These are phyloP conservation scores for Apotomis capreana DNA, from an alignment of 2,888 invertebrate species.

Conservation along the genomic window DNA sequence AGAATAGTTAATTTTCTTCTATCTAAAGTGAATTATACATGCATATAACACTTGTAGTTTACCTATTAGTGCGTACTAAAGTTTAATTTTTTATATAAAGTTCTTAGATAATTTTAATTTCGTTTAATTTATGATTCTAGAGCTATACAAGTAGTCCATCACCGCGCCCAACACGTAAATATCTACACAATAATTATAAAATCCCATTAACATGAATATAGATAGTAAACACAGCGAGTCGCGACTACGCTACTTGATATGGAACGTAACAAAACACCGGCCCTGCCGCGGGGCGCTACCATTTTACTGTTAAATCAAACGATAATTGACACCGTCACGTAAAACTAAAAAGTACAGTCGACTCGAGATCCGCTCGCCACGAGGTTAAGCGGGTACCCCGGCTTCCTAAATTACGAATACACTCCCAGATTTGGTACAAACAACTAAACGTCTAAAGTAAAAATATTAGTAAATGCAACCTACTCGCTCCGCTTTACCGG, in stretches of 20 bases:
- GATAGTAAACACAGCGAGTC: conserved; percentile 66
- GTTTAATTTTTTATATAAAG: conserved; percentile 66
- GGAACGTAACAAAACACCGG: conserved; percentile 65
- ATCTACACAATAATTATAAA: conserved; percentile 65
- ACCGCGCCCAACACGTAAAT: conserved; percentile 69
- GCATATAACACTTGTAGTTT: conserved; percentile 62
- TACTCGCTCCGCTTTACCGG: conserved; percentile 66
- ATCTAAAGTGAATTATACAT: conserved; percentile 73
- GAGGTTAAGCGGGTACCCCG: conserved; percentile 10
- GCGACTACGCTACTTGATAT: conserved; percentile 64
- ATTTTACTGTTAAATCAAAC: conserved; percentile 57
- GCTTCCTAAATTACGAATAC: conserved; percentile 54
- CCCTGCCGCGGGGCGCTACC: conserved; percentile 19
- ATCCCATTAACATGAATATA: conserved; percentile 66
- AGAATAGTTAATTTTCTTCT: conserved; percentile 57
- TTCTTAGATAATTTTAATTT: conserved; percentile 60
- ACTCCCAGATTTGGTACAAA: conserved; percentile 78
- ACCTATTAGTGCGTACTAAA: conserved; percentile 70
- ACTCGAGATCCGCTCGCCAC: conserved; percentile 20
- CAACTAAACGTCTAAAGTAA: conserved; percentile 74
- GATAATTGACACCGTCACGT: conserved; percentile 75
- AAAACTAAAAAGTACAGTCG: conserved; percentile 55
- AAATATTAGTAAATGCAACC: conserved; percentile 82
- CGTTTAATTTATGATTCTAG: conserved; percentile 68
- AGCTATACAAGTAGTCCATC: conserved; percentile 71